Evolutionary conservation across 1,140 invertebrate genomes (phyloP).

Genomic region (Bombus pascuorum): DNA sequence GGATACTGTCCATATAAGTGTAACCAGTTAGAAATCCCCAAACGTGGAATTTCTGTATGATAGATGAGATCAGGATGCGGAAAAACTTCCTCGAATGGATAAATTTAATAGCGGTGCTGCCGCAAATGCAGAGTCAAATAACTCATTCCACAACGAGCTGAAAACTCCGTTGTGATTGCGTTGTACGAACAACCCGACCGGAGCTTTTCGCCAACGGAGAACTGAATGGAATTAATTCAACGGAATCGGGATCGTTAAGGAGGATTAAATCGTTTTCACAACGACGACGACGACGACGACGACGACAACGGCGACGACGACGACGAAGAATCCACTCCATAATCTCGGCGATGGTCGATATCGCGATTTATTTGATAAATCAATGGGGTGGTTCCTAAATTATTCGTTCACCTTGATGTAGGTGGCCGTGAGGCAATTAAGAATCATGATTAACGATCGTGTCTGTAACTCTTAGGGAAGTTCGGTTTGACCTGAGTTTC

Average conservation of each 20-base stretch:
- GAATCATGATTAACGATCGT: constrained; percentile 69
- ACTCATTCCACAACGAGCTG: not conserved
- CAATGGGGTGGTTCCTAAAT: constrained; percentile 64
- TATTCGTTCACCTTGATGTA: constrained; percentile 62
- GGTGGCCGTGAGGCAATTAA: constrained; percentile 68
- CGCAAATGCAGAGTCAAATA: constrained; percentile 1
- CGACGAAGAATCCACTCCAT: constrained; percentile 41
- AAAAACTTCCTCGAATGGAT: constrained; percentile 5
- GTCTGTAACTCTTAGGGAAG: constrained; percentile 57
- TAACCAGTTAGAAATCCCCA: not conserved
- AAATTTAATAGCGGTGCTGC: constrained; percentile 3
- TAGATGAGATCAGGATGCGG: not conserved
- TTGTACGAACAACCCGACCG: not conserved
- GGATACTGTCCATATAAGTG: not conserved
- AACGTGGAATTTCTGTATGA: not conserved
- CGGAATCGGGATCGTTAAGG: constrained; percentile 59
- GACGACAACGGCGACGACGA: not conserved
- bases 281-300: constrained; percentile 8
- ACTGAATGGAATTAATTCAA: constrained; percentile 38
- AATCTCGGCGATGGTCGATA: constrained; percentile 54
- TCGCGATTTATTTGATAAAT: constrained; percentile 71
- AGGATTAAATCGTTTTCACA: constrained; percentile 60
- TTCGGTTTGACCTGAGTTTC: constrained; percentile 49
- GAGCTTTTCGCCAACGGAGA: not conserved
- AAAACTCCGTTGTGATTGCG: constrained; percentile 24